Percentiles rank a stretch among this genome's conserved stretches.
Evolutionary conservation across 2,797 vertebrate genomes (phyloP).

Genomic region (Passerculus sandwichensis): DNA sequence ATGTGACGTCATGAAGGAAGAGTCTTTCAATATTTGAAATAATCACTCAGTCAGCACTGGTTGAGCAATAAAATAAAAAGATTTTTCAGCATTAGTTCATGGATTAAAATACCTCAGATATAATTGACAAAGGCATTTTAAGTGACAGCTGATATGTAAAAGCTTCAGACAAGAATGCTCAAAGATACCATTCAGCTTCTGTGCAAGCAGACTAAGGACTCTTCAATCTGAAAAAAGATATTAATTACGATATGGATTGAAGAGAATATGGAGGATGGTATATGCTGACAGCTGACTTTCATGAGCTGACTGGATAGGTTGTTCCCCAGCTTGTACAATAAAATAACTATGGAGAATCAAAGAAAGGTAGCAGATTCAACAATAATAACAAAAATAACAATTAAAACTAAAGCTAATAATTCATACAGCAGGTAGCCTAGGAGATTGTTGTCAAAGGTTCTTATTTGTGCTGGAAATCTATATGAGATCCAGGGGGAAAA

Average conservation of each 20-base stretch:
- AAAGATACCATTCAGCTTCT: neutral
- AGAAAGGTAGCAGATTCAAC: neutral
- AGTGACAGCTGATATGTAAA: neutral
- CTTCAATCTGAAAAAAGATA: neutral
- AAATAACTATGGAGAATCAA: neutral
- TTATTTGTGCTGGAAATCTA: neutral
- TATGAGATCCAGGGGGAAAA: neutral
- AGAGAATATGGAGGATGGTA: neutral
- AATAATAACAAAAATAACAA: neutral
- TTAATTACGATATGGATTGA: neutral
- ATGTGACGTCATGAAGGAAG: neutral
- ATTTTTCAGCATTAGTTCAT: neutral
- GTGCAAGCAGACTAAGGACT: neutral
- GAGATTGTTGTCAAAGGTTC: neutral
- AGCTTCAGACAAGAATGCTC: neutral
- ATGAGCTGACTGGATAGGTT: neutral
- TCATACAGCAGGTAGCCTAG: neutral
- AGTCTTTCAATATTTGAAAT: neutral
- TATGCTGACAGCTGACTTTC: neutral
- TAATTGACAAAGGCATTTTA: neutral
- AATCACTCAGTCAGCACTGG: neutral
- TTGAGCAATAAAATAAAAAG: neutral
- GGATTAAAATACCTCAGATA: neutral
- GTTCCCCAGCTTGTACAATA: neutral
- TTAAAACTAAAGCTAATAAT: neutral